Evolutionary conservation across 2,888 invertebrate species (phyloP).

Genomic region (Saturnia japonica): DNA sequence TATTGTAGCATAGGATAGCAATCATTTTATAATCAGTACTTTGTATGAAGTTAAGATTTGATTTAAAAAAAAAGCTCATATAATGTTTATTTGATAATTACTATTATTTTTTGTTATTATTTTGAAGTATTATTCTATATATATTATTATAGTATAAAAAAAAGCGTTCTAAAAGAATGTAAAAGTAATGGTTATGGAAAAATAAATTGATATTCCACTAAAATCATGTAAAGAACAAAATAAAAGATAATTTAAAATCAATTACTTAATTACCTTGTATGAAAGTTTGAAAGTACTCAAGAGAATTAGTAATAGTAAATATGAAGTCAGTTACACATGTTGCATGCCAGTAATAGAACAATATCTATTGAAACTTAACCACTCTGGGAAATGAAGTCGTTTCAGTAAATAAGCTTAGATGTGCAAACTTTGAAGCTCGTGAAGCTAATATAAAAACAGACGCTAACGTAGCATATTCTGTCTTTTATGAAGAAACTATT

Average conservation of each 20-base stretch:
- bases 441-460: constrained; percentile 17
- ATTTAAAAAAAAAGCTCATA: background rate
- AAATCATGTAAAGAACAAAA: background rate
- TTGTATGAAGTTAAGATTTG: background rate
- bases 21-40: background rate
- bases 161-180: no score
- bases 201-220: background rate
- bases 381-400: constrained; percentile 24
- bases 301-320: background rate
- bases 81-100: background rate
- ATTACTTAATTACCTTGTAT: background rate
- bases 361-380: constrained; percentile 22
- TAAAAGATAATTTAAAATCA: background rate
- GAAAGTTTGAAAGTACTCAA: background rate
- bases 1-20: background rate
- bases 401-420: constrained; percentile 22
- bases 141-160: no score
- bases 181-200: no score
- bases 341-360: constrained; percentile 16
- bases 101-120: no score
- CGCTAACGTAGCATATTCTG: background rate
- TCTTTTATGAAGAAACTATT: background rate
- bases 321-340: background rate
- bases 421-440: constrained; percentile 11
- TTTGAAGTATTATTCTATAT: no score